Base-by-base conservation (phyloP, 2,113 vertebrate species). In the Aviceda subcristata region DNA sequence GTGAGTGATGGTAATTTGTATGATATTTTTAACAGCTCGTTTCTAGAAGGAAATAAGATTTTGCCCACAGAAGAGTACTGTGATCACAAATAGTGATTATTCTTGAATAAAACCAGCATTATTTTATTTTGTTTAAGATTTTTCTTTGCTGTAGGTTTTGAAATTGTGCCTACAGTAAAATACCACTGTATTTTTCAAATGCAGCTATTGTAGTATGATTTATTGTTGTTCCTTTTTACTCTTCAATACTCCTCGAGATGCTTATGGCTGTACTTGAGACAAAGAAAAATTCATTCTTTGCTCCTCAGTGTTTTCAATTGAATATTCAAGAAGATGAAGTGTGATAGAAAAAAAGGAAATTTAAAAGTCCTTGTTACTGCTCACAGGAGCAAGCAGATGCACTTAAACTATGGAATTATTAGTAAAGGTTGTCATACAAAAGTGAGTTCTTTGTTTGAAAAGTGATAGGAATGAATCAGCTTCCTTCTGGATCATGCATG, bases 1-100 rank as follows among this genome's bases (percentile, higher is more conserved):
- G 99, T 99, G 99, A 97, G 97, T 92, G 71, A 27, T 87, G 51
- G 72, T 60, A 51, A 71, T 76, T 76, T 4, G 1, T 89, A 20
- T 66, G 46, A n/a, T 30, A 41, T 81, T 78, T 94, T 53, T 84
- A 83, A 92, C 16, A 41, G 30, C 5, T 46, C 1, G 2, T 84
- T 87, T 89, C 43, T 51, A 43, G 86, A 87, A 73, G 23, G 38
- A 92, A 81, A 71, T 67, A 75, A 74, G 51, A 24, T 43, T 90
- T 83, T 92, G 7, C 27, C 76, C 8, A n/a, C 2, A 2, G 43
- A 94, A 59, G 77, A 81, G 23, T 68, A 20, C 36, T 30, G 38
- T 39, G 48, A 73, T 66, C 24, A 79, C 39, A 88, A 88, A 30
- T 36, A 51, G 10, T 46, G 43, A 57, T 86, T 91, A 16, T 83